These are phyloP conservation scores for Ceyx cyanopectus DNA, from an alignment of 2,113 vertebrate species.

Conservation along the genomic window DNA sequence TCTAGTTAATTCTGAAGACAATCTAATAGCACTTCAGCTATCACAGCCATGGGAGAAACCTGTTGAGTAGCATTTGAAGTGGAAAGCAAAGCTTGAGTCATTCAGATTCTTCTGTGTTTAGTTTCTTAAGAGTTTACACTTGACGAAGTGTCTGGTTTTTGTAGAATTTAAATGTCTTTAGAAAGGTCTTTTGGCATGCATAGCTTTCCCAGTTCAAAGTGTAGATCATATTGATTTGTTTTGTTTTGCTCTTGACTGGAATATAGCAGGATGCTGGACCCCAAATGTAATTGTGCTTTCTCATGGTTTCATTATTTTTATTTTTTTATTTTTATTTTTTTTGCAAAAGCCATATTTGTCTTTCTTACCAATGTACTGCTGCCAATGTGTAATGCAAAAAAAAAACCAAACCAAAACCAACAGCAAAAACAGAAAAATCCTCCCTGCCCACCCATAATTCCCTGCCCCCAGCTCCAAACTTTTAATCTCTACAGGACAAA, in stretches of 20 bases:
- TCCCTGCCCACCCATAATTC: background rate
- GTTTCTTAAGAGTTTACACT: constrained; percentile 27
- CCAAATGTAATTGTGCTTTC: constrained; percentile 8
- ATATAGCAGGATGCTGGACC: background rate
- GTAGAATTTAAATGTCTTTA: constrained; percentile 34
- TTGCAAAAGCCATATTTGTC: constrained; percentile 72
- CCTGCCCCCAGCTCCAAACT: background rate
- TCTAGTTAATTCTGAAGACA: constrained; percentile 15
- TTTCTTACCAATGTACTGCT: constrained; percentile 30
- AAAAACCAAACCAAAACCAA: background rate
- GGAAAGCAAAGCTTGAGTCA: constrained; percentile 4
- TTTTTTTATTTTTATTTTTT: no score
- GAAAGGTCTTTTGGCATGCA: constrained; percentile 9
- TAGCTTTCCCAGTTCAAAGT: background rate
- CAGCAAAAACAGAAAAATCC: background rate
- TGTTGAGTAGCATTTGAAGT: constrained; percentile 32
- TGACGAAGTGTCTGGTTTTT: background rate
- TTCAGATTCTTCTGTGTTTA: constrained; percentile 28
- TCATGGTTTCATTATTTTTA: background rate
- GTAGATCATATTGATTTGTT: background rate
- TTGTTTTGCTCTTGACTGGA: constrained; percentile 8
- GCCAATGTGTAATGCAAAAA: constrained; percentile 37
- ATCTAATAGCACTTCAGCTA: constrained; percentile 45
- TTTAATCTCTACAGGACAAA: constrained; percentile 67
- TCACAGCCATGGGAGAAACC: background rate